These are phyloP conservation scores for Ctenicera cuprea DNA, from an alignment of 2,888 invertebrate species.

Conservation along the genomic window DNA sequence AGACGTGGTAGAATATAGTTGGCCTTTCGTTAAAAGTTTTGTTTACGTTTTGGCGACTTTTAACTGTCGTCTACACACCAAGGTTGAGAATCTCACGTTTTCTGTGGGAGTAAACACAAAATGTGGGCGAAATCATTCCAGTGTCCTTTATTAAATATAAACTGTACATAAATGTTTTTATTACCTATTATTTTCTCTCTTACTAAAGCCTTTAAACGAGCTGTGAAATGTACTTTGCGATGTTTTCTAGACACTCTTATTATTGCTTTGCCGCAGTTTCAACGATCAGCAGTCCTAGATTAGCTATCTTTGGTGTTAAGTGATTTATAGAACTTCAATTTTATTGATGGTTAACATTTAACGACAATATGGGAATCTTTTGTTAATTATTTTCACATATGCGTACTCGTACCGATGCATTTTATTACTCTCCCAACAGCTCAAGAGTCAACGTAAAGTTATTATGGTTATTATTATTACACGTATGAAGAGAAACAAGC, in stretches of 20 bases:
- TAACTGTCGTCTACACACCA: constrained; percentile 19
- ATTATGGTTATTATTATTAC: too few species aligned
- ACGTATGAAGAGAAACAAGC: too few species aligned
- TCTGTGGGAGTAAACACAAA: constrained; percentile 33
- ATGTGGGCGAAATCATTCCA: constrained; percentile 35
- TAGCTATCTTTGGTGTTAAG: not conserved
- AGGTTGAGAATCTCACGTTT: constrained; percentile 25
- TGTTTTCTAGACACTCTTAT: not conserved
- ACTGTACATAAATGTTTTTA: constrained; percentile 22
- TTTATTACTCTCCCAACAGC: constrained; percentile 18
- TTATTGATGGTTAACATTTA: constrained; percentile 29
- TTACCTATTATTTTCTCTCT: constrained; percentile 28
- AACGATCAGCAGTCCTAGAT: not conserved
- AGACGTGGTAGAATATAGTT: too few species aligned
- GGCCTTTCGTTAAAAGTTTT: not conserved
- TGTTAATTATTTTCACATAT: constrained; percentile 44
- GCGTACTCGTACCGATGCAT: not conserved
- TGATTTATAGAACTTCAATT: constrained; percentile 22
- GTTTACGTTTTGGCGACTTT: constrained; percentile 21
- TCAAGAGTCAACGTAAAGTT: too few species aligned
- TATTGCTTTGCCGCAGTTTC: not conserved
- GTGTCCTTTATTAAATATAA: constrained; percentile 28
- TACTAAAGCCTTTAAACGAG: constrained; percentile 12
- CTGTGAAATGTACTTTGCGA: constrained; percentile 16
- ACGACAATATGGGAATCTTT: constrained; percentile 36